Evolutionary conservation across 2,113 vertebrate species (phyloP).

Genomic region (Phalacrocorax aristotelis): DNA sequence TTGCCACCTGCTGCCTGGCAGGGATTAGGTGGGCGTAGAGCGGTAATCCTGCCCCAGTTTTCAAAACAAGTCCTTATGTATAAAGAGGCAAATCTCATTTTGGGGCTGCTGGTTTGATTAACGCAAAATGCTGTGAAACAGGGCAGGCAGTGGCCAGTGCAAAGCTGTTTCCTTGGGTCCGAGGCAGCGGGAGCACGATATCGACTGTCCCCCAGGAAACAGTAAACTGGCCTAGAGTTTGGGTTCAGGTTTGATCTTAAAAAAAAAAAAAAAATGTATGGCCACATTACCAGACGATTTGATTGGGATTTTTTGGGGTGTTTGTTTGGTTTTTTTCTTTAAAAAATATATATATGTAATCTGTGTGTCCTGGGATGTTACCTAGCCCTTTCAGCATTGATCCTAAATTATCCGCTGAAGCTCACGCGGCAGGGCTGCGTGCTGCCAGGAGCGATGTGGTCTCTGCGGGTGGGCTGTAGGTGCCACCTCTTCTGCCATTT

Average conservation of each 20-base stretch:
- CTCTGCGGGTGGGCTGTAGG: background rate
- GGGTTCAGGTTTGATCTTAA: background rate
- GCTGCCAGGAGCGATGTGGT: background rate
- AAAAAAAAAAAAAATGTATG: background rate
- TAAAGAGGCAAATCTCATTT: background rate
- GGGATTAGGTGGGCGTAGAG: background rate
- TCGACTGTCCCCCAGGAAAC: background rate
- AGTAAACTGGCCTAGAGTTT: background rate
- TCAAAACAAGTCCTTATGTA: background rate
- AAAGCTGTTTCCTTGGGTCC: rapidly evolving
- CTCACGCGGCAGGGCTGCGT: background rate
- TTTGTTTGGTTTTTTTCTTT: background rate
- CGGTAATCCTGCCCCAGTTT: background rate
- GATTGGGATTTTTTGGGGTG: no score
- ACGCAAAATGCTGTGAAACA: background rate
- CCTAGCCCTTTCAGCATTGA: background rate
- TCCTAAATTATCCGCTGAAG: background rate
- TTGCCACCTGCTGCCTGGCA: background rate
- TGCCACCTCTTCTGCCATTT: background rate
- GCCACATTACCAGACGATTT: rapidly evolving
- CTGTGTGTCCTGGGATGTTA: background rate
- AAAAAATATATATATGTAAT: no score
- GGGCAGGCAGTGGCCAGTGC: rapidly evolving
- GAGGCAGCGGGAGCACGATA: rapidly evolving
- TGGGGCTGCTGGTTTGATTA: background rate